Base-by-base conservation (phyloP, 2,888 invertebrate species). In the Trisateles emortualis region DNA sequence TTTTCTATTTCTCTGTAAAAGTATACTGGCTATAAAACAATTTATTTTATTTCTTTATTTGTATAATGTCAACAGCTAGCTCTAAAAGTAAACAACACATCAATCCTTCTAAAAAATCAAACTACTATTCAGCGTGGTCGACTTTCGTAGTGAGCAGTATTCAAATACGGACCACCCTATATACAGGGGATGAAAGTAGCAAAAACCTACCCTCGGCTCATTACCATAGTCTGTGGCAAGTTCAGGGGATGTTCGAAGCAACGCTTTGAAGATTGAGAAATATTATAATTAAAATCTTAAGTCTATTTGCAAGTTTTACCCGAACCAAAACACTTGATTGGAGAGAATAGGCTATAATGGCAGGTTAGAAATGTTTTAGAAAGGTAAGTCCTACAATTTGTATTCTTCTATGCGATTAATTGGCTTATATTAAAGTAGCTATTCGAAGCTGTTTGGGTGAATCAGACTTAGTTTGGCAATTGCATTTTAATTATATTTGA, bases 201-300 rank as follows among this genome's bases (percentile, higher is more conserved):
- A 85, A 86, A 85, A 87, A 86, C 79, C 74, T 78, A 72, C 83
- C 79, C 76, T 72, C 76, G 60, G 60, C 71, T 81, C 79, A 85
- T 87, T 87, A 82, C 62, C 87, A 87, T 87, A 87, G 76, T 78
- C 81, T 79, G 79, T 78, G 70, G 70, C 61, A 72, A 79, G 70
- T 72, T 74, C 47, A 52, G 46, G 48, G 57, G 76, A 76, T 74
- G 73, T 71, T 51, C 51, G 71, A 80, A 75, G 64, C 63, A 63
- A 64, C 45, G 53, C 64, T 57, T 68, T 58, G 51, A 61, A 67
- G 45, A 61, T 59, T 55, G 52, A 50, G 56, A 65, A 70, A 69
- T 72, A 65, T 60, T 52, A 45, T 62, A 39, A 52, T 66, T 70
- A 53, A 52, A 66, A 68, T 67, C 53, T 47, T 45, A 47, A 64